Evolutionary conservation across 53 echinoderm and acorn worm genomes (phyloP).

Genomic region (Zoroaster sp.): DNA sequence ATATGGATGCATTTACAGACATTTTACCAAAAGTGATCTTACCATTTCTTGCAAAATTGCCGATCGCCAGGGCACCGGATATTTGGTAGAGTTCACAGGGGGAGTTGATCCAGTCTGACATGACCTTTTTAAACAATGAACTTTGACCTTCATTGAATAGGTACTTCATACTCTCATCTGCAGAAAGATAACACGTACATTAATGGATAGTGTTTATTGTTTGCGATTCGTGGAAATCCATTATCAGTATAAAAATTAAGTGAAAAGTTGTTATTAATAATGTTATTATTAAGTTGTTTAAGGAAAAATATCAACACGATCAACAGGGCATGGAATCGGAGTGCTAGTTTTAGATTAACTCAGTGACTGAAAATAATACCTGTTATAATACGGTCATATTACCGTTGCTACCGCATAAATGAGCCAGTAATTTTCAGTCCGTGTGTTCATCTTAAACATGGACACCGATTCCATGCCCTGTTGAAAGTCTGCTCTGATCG

Average conservation of each 20-base stretch:
- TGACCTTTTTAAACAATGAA: slow-evolving; percentile 71
- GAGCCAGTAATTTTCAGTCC: no score
- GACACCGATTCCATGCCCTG: no score
- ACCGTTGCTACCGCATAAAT: no score
- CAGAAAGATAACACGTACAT: not conserved
- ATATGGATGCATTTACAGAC: not conserved
- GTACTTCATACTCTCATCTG: slow-evolving; percentile 95
- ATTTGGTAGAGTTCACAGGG: slow-evolving; percentile 74
- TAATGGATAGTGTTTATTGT: not conserved
- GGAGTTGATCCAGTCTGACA: slow-evolving; percentile 84
- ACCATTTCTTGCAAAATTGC: slow-evolving; percentile 99
- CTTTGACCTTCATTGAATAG: slow-evolving; percentile 89
- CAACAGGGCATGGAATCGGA: no score
- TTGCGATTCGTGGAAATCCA: not conserved
- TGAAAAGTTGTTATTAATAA: no score
- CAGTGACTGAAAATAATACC: no score
- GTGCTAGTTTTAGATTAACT: no score
- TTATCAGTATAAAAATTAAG: not conserved
- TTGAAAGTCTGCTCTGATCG: no score
- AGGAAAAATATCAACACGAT: no score
- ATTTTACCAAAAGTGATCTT: slow-evolving; percentile 39
- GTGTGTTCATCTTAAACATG: no score
- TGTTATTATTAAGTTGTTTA: no score
- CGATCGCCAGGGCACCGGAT: slow-evolving; percentile 93
- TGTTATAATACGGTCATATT: no score